Percentiles rank a stretch among this genome's conserved stretches.
These are phyloP conservation scores for Nebria ingens DNA, from an alignment of 1,140 invertebrate species.

Conservation along the genomic window DNA sequence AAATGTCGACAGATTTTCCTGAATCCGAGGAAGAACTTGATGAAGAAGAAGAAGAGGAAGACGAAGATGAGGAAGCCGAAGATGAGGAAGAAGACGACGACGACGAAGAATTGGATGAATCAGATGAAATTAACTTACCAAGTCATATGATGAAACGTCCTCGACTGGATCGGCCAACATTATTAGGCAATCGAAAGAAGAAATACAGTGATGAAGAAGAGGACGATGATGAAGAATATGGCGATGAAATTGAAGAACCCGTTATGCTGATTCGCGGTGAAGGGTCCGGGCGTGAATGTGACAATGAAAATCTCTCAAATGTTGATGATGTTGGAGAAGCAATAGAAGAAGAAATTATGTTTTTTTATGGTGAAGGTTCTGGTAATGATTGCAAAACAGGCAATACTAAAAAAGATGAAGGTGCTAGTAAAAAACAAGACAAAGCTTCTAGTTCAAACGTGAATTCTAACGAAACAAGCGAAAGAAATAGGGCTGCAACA, in stretches of 20 bases:
- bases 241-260: constrained; percentile 60
- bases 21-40: constrained; percentile 22
- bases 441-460: background rate
- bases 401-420: constrained; percentile 21
- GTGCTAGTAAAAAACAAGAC: constrained; percentile 6
- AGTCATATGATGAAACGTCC: constrained; percentile 17
- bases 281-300: constrained; percentile 58
- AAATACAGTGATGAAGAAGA: constrained; percentile 15
- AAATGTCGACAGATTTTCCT: too few species aligned
- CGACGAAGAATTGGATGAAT: constrained; percentile 20
- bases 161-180: constrained; percentile 17
- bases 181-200: constrained; percentile 18
- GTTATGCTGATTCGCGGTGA: constrained; percentile 59
- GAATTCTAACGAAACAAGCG: background rate
- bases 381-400: constrained; percentile 45
- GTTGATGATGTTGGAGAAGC: constrained; percentile 42
- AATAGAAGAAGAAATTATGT: constrained; percentile 55
- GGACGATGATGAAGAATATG: constrained; percentile 26
- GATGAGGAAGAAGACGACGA: constrained; percentile 33
- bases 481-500: background rate
- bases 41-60: constrained; percentile 25
- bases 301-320: constrained; percentile 23
- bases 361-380: constrained; percentile 58
- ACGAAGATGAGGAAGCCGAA: constrained; percentile 27
- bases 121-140: constrained; percentile 21